Evolutionary conservation across 2,113 vertebrate species (phyloP).

Genomic region (Heterotis niloticus): DNA sequence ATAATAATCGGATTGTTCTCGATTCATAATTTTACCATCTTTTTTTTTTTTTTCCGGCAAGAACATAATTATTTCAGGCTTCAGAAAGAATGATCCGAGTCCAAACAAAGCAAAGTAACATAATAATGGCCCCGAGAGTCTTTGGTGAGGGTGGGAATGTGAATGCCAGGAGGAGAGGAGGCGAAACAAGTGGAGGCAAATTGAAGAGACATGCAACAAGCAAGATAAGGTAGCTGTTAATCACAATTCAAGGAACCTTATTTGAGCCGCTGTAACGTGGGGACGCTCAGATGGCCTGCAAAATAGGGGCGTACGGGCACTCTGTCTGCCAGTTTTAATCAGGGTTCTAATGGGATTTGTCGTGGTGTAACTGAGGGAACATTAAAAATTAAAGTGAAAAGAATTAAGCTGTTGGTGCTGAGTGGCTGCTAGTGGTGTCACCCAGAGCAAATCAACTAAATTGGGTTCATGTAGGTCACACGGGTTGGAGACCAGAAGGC

Average conservation of each 20-base stretch:
- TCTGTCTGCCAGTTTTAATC: slow-evolving; percentile 10
- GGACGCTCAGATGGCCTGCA: not conserved
- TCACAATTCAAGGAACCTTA: slow-evolving; percentile 9
- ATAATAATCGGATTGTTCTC: too few relatives aligned
- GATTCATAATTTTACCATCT: too few relatives aligned
- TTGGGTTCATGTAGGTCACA: slow-evolving; percentile 7
- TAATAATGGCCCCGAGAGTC: not conserved
- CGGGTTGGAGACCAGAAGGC: not conserved
- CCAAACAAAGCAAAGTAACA: not conserved
- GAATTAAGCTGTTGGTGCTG: slow-evolving; percentile 12
- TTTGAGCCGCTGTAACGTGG: slow-evolving; percentile 4
- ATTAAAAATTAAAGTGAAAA: slow-evolving; percentile 18
- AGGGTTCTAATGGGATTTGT: slow-evolving; percentile 11
- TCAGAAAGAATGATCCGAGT: not conserved
- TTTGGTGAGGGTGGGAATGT: not conserved
- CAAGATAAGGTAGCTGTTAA: not conserved
- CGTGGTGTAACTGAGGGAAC: slow-evolving; percentile 5
- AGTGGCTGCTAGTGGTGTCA: slow-evolving; percentile 9
- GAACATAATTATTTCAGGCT: too few relatives aligned
- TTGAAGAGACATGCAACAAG: not conserved
- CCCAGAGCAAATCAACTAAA: not conserved
- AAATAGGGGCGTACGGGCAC: not conserved
- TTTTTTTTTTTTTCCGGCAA: too few relatives aligned
- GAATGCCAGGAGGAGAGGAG: not conserved
- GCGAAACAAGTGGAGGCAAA: not conserved